Evolutionary conservation across 23 tunicate genomes (phyloP).

Genomic region (Styela plicata): DNA sequence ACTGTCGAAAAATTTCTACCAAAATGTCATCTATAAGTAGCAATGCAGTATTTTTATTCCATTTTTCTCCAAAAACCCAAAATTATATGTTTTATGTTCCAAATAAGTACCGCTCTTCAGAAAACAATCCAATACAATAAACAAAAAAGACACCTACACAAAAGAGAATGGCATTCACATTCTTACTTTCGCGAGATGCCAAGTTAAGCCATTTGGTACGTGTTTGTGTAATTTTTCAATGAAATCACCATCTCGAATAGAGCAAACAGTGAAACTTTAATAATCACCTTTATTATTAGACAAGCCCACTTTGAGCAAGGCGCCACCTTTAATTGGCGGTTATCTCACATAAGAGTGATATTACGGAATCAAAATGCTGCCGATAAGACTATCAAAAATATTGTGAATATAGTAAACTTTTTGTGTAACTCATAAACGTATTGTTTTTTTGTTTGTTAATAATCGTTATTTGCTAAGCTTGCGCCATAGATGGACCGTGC

Average conservation of each 20-base stretch:
- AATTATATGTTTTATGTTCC: neutral
- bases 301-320: neutral
- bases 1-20: no score
- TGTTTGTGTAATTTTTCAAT: neutral
- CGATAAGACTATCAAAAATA: no score
- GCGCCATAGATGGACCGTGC: no score
- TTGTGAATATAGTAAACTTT: no score
- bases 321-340: neutral
- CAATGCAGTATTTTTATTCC: no score
- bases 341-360: neutral
- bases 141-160: neutral
- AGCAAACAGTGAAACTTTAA: neutral
- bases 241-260: neutral
- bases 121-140: neutral
- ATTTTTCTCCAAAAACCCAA: neutral
- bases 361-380: neutral
- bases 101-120: neutral
- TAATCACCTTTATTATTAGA: neutral
- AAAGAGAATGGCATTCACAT: neutral
- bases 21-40: no score
- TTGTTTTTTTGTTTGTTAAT: no score
- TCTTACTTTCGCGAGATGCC: neutral
- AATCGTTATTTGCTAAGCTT: no score
- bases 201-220: neutral
- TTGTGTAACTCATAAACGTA: no score